Evolutionary conservation across 2,113 vertebrate genomes (phyloP), one percentile per base, ranked within the genome.

Genomic region (Promerops cafer): DNA sequence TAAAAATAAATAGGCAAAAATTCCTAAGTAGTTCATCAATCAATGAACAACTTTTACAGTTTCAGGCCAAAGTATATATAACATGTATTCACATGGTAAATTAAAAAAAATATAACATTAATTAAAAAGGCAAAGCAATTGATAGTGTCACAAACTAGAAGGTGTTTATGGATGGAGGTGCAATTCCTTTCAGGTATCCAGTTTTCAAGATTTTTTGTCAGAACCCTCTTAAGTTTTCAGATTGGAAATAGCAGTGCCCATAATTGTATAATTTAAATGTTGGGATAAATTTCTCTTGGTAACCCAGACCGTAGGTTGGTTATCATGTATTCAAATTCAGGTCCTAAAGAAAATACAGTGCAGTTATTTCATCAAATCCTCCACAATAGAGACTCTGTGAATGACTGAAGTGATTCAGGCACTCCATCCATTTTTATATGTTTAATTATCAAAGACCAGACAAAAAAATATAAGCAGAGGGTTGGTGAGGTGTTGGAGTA

Each of bases 391-490:
- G 44, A 28, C 4, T 57, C 37, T 50, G 11, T 5, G 12, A 75
- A 47, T 2, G 0, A 35, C 4, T 45, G 0, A 21, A 66, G 17
- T 50, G 13, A 86, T 80, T 35, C 1, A 4, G 69, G 39, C 5
- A 37, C 3, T 54, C 11, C 7, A 45, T 39, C 2, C 6, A 24
- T 60, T 80, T 82, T 56, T 45, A 37, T 35, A 6, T 40, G 26
- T 56, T 72, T 80, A 37, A 59, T 82, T 82, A 50, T 30, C 4
- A 10, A 47, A 74, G 2, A 65, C 0, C 5, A 61, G 18, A 5
- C 7, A 5, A 47, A 88, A 69, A 78, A 42, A 15, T 27, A 2
- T 35, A n/a, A 42, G 65, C 19, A 50, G 4, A 77, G n/a, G 3
- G 9, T 35, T 69, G 50, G 11, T 80, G n/a, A 79, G 15, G 21